Evolutionary conservation across 1,140 invertebrate genomes (phyloP), one percentile per base, ranked within the genome.

Genomic region (Lasaia peninsularis): DNA sequence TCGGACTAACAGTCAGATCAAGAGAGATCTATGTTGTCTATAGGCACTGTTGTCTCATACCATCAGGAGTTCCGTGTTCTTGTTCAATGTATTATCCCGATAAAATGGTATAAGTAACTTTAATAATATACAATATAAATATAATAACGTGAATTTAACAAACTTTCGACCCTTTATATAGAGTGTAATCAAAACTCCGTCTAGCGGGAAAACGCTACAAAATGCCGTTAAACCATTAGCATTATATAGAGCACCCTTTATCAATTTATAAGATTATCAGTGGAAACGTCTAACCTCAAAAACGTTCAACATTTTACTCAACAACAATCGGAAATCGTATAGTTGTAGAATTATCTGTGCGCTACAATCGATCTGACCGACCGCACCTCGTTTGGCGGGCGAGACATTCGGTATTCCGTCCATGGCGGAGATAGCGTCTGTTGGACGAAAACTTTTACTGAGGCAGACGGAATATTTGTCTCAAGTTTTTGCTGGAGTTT

Each of bases 341-440:
- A 65, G 70, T 62, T 67, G 64, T 59, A 65, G 63, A 71, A 75
- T 77, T 77, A 78, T 80, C 75, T 63, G 63, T 34, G 68, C 57
- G 66, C 63, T 67, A 71, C 67, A 71, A 80, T 82, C 78, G 63
- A 63, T 63, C 59, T 66, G 60, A 67, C 67, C 70, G 66, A 65
- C 67, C 72, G 68, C 71, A 74, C 67, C 73, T 78, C 76, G 70
- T 76, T 75, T 76, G 69, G 64, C 57, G 67, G 65, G 65, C 65
- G 72, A 67, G 74, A 78, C 71, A 75, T 67, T n/a, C n/a, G n/a
- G n/a, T 75, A 80, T 74, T 75, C 75, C 67, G 65, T 60, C 65
- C 67, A 70, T 63, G 62, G 70, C 64, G 55, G 56, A 61, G 78
- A 85, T 85, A 73, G 49, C 61, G 82, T 82, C 78, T 51, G 57